phyloP scores from a whole-genome alignment of 2,888 invertebrate genomes.

The Acanthosepion lycidas region DNA sequence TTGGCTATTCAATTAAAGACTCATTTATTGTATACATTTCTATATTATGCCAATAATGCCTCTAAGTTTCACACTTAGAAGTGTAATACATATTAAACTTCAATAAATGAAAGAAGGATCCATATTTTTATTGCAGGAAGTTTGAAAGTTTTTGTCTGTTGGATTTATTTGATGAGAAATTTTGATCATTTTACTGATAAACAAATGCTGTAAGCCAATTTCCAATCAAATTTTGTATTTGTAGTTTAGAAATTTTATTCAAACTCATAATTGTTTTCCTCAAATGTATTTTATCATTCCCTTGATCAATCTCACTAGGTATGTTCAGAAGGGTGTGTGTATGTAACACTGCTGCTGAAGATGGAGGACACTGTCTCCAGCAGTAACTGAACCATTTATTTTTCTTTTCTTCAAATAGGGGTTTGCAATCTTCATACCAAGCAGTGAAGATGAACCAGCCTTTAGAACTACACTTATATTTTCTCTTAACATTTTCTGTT shows the following conservation, averaged over 20 bases:
- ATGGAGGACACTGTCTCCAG: background rate
- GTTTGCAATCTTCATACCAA: background rate
- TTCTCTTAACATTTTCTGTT: background rate
- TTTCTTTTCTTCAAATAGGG: background rate
- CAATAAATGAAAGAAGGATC: background rate
- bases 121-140: background rate
- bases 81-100: background rate
- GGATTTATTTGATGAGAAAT: background rate
- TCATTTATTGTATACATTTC: background rate
- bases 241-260: background rate
- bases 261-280: background rate
- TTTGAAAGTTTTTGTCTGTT: background rate
- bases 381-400: background rate
- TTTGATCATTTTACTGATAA: background rate
- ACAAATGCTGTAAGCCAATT: background rate
- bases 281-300: background rate
- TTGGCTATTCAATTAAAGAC: background rate
- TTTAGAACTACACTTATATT: background rate
- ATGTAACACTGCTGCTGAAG: no score
- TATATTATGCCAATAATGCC: background rate
- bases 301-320: background rate
- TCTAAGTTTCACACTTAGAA: background rate
- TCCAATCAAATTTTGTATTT: background rate
- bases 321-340: no score
- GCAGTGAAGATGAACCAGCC: background rate